Evolutionary conservation across 2,113 vertebrate species (phyloP).

Genomic region (Accipiter cooperii): DNA sequence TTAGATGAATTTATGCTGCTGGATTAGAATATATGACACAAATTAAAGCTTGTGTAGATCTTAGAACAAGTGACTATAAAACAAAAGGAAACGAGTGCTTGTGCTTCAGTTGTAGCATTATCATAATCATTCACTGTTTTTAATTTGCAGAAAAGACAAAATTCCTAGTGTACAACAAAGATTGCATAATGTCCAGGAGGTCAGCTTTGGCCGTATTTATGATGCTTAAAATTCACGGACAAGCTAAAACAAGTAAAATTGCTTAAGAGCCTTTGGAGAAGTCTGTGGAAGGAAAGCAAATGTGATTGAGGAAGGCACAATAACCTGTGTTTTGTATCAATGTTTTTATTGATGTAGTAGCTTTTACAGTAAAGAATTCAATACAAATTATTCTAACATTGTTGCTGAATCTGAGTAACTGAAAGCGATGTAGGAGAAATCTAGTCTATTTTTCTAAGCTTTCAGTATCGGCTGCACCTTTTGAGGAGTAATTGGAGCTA

Average conservation of each 20-base stretch:
- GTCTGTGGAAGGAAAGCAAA: accelerated
- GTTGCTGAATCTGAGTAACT: neutral
- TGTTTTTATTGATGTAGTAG: neutral
- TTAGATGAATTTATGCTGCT: neutral
- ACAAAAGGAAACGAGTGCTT: neutral
- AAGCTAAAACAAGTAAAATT: neutral
- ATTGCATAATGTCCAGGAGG: neutral
- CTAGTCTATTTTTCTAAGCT: neutral
- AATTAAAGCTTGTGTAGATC: neutral
- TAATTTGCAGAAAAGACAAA: neutral
- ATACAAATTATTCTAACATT: neutral
- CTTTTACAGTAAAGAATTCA: neutral
- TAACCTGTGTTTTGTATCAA: neutral
- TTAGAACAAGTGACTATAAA: neutral
- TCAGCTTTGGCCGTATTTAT: neutral
- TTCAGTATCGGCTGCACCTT: neutral
- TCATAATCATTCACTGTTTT: neutral
- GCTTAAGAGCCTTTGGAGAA: neutral
- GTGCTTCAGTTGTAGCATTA: neutral
- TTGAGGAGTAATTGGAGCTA: neutral
- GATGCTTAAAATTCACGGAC: neutral
- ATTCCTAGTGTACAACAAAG: neutral
- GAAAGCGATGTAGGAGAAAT: neutral
- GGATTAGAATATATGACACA: neutral
- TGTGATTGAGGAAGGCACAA: neutral